These are phyloP conservation scores for Emydura subglobosa DNA, from an alignment of 2,113 vertebrate genomes.

Conservation along the genomic window DNA sequence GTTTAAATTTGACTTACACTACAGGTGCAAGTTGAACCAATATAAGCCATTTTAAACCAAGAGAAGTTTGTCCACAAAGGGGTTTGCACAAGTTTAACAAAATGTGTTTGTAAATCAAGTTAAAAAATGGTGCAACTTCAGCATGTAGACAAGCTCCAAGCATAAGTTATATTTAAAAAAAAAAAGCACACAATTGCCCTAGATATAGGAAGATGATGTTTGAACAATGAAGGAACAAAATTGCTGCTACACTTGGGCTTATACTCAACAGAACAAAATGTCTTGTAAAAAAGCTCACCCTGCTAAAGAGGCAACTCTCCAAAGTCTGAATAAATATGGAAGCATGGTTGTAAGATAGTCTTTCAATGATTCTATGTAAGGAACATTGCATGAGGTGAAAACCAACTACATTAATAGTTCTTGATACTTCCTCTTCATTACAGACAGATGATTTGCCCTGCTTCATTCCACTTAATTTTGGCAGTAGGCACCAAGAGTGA, in stretches of 20 bases:
- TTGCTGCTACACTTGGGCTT: neutral
- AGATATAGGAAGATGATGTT: neutral
- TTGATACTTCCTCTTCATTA: neutral
- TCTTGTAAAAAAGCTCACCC: neutral
- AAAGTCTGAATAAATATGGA: neutral
- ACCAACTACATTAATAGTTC: neutral
- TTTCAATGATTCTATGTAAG: neutral
- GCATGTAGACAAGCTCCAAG: neutral
- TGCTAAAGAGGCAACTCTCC: neutral
- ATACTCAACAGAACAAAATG: neutral
- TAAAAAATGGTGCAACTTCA: neutral
- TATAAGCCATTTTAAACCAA: neutral
- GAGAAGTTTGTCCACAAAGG: neutral
- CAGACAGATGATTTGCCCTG: rapidly evolving
- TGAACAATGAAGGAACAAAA: neutral
- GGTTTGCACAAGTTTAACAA: neutral
- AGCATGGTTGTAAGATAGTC: neutral
- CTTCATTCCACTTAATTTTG: neutral
- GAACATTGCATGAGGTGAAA: neutral
- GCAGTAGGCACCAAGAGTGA: neutral
- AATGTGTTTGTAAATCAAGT: neutral
- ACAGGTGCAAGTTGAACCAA: neutral
- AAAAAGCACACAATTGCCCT: neutral
- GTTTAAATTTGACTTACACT: neutral
- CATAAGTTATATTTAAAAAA: neutral